phyloP scores from a whole-genome alignment of 2,113 vertebrate species.

The Actenoides lindsayi region DNA sequence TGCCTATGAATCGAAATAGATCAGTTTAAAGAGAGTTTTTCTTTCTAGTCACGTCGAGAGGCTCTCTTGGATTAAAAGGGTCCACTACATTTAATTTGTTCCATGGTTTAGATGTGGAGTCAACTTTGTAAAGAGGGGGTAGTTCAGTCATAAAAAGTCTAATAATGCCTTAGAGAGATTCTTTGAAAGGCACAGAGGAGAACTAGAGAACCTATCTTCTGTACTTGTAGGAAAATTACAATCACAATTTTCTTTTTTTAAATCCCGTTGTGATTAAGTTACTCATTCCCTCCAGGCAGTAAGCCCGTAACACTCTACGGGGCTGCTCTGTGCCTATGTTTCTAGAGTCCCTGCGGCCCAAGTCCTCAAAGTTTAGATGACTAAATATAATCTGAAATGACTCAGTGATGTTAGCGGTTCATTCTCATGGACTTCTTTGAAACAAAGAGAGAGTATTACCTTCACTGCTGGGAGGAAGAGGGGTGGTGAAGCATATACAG shows the following conservation, averaged over 20 bases:
- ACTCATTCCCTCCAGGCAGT: not conserved
- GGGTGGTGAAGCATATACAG: not conserved
- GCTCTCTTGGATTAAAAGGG: conserved; percentile 16
- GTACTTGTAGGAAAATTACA: not conserved
- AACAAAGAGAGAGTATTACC: not conserved
- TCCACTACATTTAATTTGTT: conserved; percentile 19
- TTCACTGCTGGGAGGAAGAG: not conserved
- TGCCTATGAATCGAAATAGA: not conserved
- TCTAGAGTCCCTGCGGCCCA: not conserved
- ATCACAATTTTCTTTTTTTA: not conserved
- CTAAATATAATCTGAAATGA: not conserved
- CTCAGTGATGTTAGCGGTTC: not conserved
- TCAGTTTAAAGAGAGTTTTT: not conserved
- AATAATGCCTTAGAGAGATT: not conserved
- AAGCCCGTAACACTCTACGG: not conserved
- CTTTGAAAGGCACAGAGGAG: not conserved
- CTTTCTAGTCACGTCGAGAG: not conserved
- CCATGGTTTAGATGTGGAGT: not conserved
- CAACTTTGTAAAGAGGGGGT: not conserved
- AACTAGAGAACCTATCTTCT: not conserved
- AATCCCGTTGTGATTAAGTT: not conserved
- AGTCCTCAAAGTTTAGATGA: not conserved
- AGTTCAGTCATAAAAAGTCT: not conserved
- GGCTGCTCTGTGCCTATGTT: not conserved
- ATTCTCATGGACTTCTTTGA: not conserved